Percentiles rank a stretch among this genome's conserved stretches.
Conservation (phyloP, 2,888 invertebrate genomes). For the Pinctada fucata region DNA sequence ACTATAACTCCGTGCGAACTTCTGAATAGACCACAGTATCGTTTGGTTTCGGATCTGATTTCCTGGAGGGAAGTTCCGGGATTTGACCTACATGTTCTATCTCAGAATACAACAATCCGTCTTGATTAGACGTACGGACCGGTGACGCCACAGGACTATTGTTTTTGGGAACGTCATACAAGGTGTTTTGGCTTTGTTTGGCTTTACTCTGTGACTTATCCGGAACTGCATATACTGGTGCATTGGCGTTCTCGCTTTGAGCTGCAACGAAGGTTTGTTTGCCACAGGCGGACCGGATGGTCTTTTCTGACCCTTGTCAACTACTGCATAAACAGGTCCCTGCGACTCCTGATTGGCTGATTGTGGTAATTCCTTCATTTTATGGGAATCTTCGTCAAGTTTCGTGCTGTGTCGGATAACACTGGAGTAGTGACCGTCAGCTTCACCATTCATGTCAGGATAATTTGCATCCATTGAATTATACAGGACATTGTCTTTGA, state of each 20-base stretch:
- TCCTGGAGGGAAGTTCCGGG: background rate
- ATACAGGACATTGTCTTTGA: background rate
- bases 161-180: background rate
- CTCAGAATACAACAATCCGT: background rate
- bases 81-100: background rate
- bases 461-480: background rate
- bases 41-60: background rate
- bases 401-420: background rate
- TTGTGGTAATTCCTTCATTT: too few species aligned
- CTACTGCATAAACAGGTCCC: background rate
- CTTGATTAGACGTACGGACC: background rate
- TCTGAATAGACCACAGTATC: background rate
- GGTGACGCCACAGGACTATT: background rate
- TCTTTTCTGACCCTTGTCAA: background rate
- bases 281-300: background rate
- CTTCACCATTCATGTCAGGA: background rate
- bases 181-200: background rate
- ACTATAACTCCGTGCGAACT: background rate
- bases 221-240: background rate
- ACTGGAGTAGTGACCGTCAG: background rate
- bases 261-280: background rate
- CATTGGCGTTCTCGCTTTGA: background rate
- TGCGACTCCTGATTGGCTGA: background rate
- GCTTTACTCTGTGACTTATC: background rate
- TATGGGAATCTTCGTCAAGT: background rate